phyloP scores from a whole-genome alignment of 2,797 vertebrate species.

The Aeoliscus strigatus region DNA sequence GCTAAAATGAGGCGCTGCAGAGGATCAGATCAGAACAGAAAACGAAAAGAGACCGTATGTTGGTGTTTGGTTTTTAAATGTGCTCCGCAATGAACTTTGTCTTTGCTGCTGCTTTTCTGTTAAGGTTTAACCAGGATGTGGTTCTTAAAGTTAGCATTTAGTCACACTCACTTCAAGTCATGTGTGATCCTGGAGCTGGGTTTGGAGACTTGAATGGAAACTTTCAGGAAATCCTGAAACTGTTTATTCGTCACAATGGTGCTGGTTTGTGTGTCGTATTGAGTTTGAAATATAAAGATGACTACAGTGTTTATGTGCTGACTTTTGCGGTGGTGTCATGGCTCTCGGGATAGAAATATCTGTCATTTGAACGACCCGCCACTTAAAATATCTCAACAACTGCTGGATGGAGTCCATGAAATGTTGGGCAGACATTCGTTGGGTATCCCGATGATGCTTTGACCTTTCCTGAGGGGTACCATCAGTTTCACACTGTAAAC shows the following conservation, averaged over 20 bases:
- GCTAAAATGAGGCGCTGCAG: conserved; percentile 32
- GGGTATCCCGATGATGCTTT: neutral
- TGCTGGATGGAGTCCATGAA: neutral
- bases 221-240: conserved; percentile 23
- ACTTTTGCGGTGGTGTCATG: neutral
- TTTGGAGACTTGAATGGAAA: no score
- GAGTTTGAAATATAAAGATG: no score
- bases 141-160: no score
- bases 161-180: no score
- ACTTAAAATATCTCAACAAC: neutral
- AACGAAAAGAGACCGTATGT: neutral
- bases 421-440: neutral
- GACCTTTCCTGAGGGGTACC: neutral
- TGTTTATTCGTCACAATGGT: conserved; percentile 12
- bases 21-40: conserved; percentile 10
- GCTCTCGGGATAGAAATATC: no score
- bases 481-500: neutral
- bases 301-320: conserved; percentile 1
- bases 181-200: no score
- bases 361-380: neutral
- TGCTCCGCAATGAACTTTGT: no score
- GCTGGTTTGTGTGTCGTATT: neutral
- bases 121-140: no score
- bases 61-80: conserved; percentile 8
- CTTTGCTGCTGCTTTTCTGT: neutral